A percentile compares a stretch with the other conserved stretches of the same genome.
phyloP scores from a whole-genome alignment of 2,888 invertebrate species.

The Cyclophora punctaria region DNA sequence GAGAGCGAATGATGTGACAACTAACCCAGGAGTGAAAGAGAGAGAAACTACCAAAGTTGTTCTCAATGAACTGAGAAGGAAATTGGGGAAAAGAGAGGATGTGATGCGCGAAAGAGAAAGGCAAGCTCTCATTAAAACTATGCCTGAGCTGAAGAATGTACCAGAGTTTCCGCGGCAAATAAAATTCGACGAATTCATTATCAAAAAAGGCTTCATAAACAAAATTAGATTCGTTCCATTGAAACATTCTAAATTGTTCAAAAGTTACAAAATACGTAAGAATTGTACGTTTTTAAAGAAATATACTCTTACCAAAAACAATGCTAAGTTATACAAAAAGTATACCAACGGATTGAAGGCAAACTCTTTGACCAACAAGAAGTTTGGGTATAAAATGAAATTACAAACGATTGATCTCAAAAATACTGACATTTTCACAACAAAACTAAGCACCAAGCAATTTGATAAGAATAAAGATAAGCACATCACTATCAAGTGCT shows the following conservation, averaged over 20 bases:
- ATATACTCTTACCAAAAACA: constrained; percentile 23
- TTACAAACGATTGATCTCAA: constrained; percentile 29
- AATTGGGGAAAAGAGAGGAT: constrained; percentile 63
- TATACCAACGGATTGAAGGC: constrained; percentile 26
- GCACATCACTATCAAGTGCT: no score
- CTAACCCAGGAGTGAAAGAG: constrained; percentile 57
- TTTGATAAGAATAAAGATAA: no score
- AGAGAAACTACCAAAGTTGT: constrained; percentile 55
- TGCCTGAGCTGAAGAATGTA: constrained; percentile 54
- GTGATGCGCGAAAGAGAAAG: constrained; percentile 66
- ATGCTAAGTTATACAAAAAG: constrained; percentile 31
- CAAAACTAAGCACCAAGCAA: background rate
- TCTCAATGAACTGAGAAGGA: constrained; percentile 54
- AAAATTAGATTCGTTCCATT: constrained; percentile 31
- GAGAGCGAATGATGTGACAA: constrained; percentile 43
- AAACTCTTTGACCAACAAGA: constrained; percentile 33
- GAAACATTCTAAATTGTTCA: constrained; percentile 25
- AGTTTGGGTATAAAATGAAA: constrained; percentile 34
- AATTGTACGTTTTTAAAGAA: constrained; percentile 18
- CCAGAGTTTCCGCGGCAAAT: constrained; percentile 69
- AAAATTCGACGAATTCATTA: constrained; percentile 37
- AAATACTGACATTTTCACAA: constrained; percentile 25
- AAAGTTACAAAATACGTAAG: constrained; percentile 26
- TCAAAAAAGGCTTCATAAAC: constrained; percentile 44
- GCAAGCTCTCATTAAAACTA: constrained; percentile 61